phyloP scores from a whole-genome alignment of 2,888 invertebrate genomes.

The Rhamphomyia laevipes region DNA sequence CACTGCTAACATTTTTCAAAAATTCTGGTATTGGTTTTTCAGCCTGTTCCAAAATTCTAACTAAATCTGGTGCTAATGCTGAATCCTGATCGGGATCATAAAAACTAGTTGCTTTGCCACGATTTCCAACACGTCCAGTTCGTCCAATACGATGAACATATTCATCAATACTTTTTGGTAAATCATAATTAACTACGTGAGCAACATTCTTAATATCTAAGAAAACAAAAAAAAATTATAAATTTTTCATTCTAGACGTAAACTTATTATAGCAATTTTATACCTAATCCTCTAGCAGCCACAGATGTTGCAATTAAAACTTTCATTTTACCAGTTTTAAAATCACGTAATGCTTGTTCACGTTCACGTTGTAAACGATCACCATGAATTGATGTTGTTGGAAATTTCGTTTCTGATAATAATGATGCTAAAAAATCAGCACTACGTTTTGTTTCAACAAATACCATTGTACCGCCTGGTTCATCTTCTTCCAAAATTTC shows the following conservation, averaged over 20 bases:
- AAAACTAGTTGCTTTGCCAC: constrained; percentile 79
- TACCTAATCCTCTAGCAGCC: constrained; percentile 80
- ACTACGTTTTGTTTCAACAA: constrained; percentile 80
- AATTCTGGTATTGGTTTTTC: constrained; percentile 71
- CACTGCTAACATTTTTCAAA: constrained; percentile 42
- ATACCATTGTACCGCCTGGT: constrained; percentile 57
- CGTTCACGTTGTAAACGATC: constrained; percentile 92
- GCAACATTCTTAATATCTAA: constrained; percentile 74
- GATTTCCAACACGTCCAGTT: constrained; percentile 86
- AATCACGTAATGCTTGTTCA: constrained; percentile 87
- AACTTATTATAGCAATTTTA: constrained; percentile 9
- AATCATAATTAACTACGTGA: constrained; percentile 85
- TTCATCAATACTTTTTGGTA: constrained; percentile 82
- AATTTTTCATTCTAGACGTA: too few species aligned
- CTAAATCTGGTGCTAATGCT: constrained; percentile 49
- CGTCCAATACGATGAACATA: constrained; percentile 93
- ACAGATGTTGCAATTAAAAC: constrained; percentile 92
- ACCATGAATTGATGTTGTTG: constrained; percentile 97
- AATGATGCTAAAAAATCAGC: constrained; percentile 83
- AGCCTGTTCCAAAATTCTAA: constrained; percentile 65
- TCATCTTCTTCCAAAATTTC: constrained; percentile 11
- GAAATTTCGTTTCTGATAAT: constrained; percentile 65
- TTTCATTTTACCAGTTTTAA: constrained; percentile 61
- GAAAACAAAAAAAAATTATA: constrained; percentile 11
- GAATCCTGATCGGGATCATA: constrained; percentile 55